Evolutionary conservation across 1,140 invertebrate genomes (phyloP).

Genomic region (Ptiloglossa arizonensis): DNA sequence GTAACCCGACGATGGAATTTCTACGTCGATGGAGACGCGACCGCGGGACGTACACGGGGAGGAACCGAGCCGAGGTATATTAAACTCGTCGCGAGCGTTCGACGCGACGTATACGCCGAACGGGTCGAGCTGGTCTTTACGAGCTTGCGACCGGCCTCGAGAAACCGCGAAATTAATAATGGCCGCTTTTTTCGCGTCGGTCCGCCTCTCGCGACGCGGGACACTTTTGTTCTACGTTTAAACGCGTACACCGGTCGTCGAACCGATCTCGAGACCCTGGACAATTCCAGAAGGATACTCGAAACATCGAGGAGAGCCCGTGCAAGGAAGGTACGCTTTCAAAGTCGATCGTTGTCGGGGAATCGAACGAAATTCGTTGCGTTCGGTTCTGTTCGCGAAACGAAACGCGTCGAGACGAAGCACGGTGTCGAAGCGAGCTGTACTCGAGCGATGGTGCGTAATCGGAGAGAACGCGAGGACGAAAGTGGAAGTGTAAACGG

Average conservation of each 20-base stretch:
- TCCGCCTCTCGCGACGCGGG: constrained; percentile 1
- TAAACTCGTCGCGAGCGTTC: constrained; percentile 70
- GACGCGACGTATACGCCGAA: constrained; percentile 29
- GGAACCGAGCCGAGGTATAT: constrained; percentile 67
- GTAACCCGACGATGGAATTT: constrained; percentile 76
- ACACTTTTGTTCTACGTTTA: neutral
- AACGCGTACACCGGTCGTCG: too few species aligned
- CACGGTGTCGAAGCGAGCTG: too few species aligned
- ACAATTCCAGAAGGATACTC: too few species aligned
- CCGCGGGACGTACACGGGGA: constrained; percentile 14
- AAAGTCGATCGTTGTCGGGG: too few species aligned
- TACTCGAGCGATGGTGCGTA: too few species aligned
- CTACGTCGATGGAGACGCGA: constrained; percentile 69
- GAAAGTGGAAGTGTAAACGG: too few species aligned
- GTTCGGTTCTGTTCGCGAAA: too few species aligned
- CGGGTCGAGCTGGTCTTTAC: constrained; percentile 13
- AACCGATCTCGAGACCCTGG: neutral
- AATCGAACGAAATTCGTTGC: too few species aligned
- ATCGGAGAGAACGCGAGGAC: too few species aligned
- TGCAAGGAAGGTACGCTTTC: too few species aligned
- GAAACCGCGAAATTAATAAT: constrained; percentile 46
- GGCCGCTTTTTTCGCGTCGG: constrained; percentile 2
- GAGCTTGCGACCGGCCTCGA: constrained; percentile 9
- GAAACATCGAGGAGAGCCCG: too few species aligned
- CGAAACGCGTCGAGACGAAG: too few species aligned